phyloP scores from a whole-genome alignment of 2,113 vertebrate genomes.

The Connochaetes taurinus region DNA sequence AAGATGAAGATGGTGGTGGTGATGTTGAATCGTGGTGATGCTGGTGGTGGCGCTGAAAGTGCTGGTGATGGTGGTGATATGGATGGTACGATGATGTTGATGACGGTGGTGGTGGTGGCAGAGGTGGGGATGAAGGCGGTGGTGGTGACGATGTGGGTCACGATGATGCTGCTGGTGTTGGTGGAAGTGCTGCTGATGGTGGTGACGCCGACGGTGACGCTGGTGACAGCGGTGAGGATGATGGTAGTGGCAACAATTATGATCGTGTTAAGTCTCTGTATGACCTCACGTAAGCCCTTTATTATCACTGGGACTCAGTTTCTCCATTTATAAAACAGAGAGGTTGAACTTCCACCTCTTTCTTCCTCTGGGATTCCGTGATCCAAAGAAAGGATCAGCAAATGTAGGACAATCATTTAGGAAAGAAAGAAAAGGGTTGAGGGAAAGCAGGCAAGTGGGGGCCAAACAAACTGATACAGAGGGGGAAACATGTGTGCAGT shows the following conservation, averaged over 20 bases:
- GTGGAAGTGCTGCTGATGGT: rapidly evolving
- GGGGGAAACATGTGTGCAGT: neutral
- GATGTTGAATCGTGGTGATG: rapidly evolving
- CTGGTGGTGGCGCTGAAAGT: rapidly evolving
- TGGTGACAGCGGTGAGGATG: rapidly evolving
- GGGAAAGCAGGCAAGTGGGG: too few relatives aligned
- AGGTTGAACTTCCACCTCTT: neutral
- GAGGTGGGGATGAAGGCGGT: rapidly evolving
- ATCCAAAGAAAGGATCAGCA: neutral
- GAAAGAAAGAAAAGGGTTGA: neutral
- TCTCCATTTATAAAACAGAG: neutral
- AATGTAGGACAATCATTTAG: neutral
- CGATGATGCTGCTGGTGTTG: rapidly evolving
- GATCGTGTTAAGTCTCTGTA: rapidly evolving
- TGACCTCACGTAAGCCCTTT: neutral
- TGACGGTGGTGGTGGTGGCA: rapidly evolving
- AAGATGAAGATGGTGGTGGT: rapidly evolving
- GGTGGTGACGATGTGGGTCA: rapidly evolving
- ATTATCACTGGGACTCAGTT: neutral
- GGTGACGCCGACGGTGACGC: rapidly evolving
- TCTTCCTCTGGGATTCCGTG: neutral
- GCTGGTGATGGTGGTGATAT: rapidly evolving
- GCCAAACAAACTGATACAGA: neutral
- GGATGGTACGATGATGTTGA: neutral
- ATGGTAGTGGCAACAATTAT: rapidly evolving